Conservation (phyloP, 1,140 invertebrate species). For the Camponotus vicinus region DNA sequence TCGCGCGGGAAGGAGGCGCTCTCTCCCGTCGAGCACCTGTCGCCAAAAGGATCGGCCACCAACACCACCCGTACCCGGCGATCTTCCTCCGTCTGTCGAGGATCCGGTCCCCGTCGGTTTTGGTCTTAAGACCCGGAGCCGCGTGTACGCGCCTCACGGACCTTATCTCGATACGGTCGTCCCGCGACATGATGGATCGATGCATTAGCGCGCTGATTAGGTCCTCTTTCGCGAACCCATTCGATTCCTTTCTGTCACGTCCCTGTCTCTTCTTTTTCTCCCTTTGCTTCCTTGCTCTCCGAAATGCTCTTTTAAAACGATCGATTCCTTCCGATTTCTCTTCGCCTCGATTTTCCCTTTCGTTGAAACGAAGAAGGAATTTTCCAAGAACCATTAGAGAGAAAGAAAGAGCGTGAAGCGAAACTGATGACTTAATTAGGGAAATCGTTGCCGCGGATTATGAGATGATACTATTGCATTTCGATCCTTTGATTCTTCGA, state of each 20-base stretch:
- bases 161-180: conserved; percentile 70
- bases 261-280: background rate
- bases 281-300: conserved; percentile 9
- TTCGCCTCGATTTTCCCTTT: background rate
- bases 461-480: background rate
- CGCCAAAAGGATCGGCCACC: conserved; percentile 60
- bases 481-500: background rate
- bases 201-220: conserved; percentile 82
- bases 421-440: conserved; percentile 59
- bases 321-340: background rate
- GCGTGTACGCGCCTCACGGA: conserved; percentile 44
- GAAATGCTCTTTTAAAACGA: background rate
- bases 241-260: background rate
- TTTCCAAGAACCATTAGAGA: background rate
- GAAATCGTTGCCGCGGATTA: conserved; percentile 41
- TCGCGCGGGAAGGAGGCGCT: conserved; percentile 39
- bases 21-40: conserved; percentile 71
- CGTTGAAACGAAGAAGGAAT: background rate
- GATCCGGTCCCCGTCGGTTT: conserved; percentile 1
- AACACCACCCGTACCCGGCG: conserved; percentile 38
- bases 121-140: conserved; percentile 43
- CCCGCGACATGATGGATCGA: conserved; percentile 80
- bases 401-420: background rate
- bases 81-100: conserved; percentile 20
- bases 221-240: conserved; percentile 48